These are phyloP conservation scores for Bos indicus DNA, from an alignment of 2,113 vertebrate genomes.

Conservation along the genomic window DNA sequence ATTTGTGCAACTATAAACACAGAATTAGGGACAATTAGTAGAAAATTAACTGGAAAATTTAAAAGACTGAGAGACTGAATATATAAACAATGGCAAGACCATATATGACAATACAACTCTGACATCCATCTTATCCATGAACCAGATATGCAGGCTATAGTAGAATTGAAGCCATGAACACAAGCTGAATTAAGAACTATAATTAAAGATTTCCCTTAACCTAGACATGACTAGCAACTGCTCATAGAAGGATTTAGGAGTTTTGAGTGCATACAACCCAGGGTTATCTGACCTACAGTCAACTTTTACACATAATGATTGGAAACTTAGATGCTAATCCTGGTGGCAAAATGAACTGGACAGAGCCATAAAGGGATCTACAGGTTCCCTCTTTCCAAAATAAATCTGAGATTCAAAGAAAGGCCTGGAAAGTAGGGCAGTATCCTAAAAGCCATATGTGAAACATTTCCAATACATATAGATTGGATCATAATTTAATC, in stretches of 20 bases:
- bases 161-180: not conserved
- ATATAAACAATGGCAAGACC: not conserved
- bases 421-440: not conserved
- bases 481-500: not conserved
- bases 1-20: not conserved
- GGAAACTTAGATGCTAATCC: not conserved
- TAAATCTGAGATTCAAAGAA: not conserved
- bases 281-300: not conserved
- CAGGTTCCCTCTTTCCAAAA: not conserved
- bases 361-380: not conserved
- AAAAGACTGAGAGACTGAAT: not conserved
- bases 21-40: not conserved
- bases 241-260: not conserved
- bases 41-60: slow-evolving; percentile 10
- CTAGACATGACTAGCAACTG: not conserved
- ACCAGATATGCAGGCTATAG: not conserved
- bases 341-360: not conserved
- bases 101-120: not conserved
- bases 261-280: not conserved
- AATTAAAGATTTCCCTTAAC: not conserved
- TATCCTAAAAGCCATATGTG: not conserved
- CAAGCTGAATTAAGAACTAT: not conserved
- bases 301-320: not conserved
- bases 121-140: not conserved
- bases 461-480: not conserved